phyloP scores from a whole-genome alignment of 2,113 vertebrate species.

The Tichodroma muraria region DNA sequence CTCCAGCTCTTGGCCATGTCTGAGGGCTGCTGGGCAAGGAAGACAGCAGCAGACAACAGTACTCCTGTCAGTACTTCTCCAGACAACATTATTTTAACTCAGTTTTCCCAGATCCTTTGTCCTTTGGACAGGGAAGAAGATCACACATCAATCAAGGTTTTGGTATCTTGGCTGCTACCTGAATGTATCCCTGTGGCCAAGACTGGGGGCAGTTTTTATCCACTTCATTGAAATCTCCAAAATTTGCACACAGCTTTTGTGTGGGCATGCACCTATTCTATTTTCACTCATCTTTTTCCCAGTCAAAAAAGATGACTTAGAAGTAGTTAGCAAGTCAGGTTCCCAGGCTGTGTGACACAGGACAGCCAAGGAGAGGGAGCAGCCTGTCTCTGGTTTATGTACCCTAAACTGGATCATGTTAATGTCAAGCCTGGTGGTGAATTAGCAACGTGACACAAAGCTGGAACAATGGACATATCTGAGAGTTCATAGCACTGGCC shows the following conservation, averaged over 20 bases:
- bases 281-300: neutral
- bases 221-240: neutral
- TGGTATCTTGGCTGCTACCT: neutral
- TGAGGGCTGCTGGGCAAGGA: neutral
- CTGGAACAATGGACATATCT: neutral
- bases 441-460: neutral
- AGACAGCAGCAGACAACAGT: neutral
- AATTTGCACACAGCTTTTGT: neutral
- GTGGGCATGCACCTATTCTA: neutral
- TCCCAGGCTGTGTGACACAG: slow-evolving; percentile 24
- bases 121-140: neutral
- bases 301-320: neutral
- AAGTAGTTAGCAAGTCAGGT: neutral
- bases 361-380: slow-evolving; percentile 8
- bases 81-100: neutral
- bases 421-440: neutral
- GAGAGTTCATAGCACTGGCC: neutral
- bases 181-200: neutral
- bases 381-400: neutral
- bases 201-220: neutral
- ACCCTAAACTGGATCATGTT: neutral
- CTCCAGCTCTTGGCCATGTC: neutral
- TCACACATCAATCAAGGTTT: accelerated
- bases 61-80: neutral
- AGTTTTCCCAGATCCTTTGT: neutral